Percentiles rank a stretch among this genome's conserved stretches.
Conservation (phyloP, 2,113 vertebrate genomes). For the Sturnira hondurensis region DNA sequence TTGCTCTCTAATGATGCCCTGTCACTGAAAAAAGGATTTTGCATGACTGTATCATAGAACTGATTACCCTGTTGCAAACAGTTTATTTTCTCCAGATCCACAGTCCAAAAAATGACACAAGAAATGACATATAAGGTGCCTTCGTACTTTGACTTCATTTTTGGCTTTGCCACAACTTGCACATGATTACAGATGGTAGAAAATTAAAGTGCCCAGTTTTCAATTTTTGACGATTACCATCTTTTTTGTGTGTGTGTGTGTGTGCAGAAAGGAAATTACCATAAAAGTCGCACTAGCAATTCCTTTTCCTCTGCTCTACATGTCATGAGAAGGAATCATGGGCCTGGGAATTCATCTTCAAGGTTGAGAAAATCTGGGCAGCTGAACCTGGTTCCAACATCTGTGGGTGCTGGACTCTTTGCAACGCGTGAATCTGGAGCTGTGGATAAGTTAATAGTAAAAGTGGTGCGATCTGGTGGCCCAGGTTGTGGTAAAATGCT, state of each 20-base stretch:
- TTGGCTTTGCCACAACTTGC: conserved; percentile 24
- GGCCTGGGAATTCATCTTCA: conserved; percentile 50
- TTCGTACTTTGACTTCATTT: conserved; percentile 16
- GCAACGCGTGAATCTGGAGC: conserved; percentile 67
- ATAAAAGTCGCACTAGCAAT: background rate
- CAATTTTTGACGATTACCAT: background rate
- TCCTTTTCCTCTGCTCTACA: background rate
- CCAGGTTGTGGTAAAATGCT: conserved; percentile 67
- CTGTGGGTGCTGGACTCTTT: conserved; percentile 54
- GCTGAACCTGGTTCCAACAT: conserved; percentile 53
- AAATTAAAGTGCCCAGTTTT: conserved; percentile 5
- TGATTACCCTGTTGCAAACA: conserved; percentile 43
- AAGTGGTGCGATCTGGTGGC: conserved; percentile 67
- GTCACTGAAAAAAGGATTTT: conserved; percentile 59
- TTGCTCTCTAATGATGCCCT: conserved; percentile 16
- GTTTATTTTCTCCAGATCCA: conserved; percentile 48
- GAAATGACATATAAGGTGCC: background rate
- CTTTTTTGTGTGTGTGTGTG: background rate
- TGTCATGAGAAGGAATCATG: background rate
- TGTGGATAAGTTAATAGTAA: conserved; percentile 70
- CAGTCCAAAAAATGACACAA: background rate
- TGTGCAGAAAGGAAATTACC: background rate
- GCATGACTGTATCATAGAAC: background rate
- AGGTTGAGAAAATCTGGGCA: conserved; percentile 17
- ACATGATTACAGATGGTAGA: conserved; percentile 13